phyloP scores from a whole-genome alignment of 1,140 invertebrate genomes.

The Pseudomyrmex concolor region DNA sequence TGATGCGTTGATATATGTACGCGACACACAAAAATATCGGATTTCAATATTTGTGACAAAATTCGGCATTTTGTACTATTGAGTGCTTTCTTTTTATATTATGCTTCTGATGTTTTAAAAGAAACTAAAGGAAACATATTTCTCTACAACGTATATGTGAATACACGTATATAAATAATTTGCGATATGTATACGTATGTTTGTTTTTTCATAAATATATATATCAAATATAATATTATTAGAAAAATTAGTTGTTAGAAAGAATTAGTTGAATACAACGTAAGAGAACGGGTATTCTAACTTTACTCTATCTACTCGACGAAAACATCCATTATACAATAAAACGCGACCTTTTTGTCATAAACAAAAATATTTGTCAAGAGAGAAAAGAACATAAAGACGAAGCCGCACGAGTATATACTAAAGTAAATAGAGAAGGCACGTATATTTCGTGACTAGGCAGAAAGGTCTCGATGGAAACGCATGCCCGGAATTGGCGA shows the following conservation, averaged over 20 bases:
- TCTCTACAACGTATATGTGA: not conserved
- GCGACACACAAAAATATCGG: slow-evolving; percentile 28
- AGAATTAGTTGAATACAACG: not conserved
- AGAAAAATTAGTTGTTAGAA: not conserved
- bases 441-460: not conserved
- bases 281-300: not conserved
- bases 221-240: not conserved
- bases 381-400: not conserved
- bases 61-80: not conserved
- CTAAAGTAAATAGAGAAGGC: slow-evolving; percentile 13
- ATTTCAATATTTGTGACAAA: slow-evolving; percentile 33
- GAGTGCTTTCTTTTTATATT: slow-evolving; percentile 2
- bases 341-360: not conserved
- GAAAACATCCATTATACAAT: not conserved
- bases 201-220: not conserved
- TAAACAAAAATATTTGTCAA: slow-evolving; percentile 20
- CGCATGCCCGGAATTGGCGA: slow-evolving; percentile 23
- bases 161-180: not conserved
- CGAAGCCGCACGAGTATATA: not conserved
- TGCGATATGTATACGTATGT: slow-evolving; percentile 4
- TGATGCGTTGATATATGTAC: slow-evolving; percentile 8
- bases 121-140: not conserved
- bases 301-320: not conserved
- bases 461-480: slow-evolving; percentile 15
- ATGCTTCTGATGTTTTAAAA: slow-evolving; percentile 2